Evolutionary conservation across 2,888 invertebrate genomes (phyloP), one percentile per base, ranked within the genome.

Genomic region (Plusia festucae): DNA sequence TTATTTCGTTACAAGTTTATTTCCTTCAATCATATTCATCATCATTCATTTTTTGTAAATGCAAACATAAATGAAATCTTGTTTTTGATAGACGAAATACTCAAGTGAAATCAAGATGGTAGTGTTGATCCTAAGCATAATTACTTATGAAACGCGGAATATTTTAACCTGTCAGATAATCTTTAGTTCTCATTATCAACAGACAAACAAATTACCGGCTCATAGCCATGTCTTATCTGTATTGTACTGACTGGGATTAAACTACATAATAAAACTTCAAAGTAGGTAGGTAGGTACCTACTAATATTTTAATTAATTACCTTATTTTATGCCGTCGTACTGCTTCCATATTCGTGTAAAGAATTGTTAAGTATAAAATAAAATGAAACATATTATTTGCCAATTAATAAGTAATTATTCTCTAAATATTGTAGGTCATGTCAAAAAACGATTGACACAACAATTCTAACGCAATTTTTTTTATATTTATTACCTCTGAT

Each of bases 111-210:
- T 60, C 22, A 53, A 56, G 54, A 68, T 60, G 58, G 20, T 46
- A 55, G 13, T 64, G 70, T 66, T 58, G 44, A 59, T 67, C 62
- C 66, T 57, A 68, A 65, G 11, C 44, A 60, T 59, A 73, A 64
- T 65, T 64, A 16, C 20, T n/a, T 64, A 63, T 65, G 55, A 64
- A 65, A 62, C 54, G 53, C 59, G 90, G 92, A 91, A 91, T 90
- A 90, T 92, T 92, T 91, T 86, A 67, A 85, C 81, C 82, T 76
- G 81, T 73, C 86, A 88, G 91, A 91, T 93, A 90, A 94, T 93
- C 93, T 91, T 80, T 65, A 89, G 83, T 88, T 84, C 85, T 87
- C 79, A 88, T 89, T 94, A 93, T 93, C 93, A 89, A 86, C 88
- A 87, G 82, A 89, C 90, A 91, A 92, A 91, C 92, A 92, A 87